Base-by-base conservation (phyloP, 2,113 vertebrate species). In the Gymnorhina tibicen region DNA sequence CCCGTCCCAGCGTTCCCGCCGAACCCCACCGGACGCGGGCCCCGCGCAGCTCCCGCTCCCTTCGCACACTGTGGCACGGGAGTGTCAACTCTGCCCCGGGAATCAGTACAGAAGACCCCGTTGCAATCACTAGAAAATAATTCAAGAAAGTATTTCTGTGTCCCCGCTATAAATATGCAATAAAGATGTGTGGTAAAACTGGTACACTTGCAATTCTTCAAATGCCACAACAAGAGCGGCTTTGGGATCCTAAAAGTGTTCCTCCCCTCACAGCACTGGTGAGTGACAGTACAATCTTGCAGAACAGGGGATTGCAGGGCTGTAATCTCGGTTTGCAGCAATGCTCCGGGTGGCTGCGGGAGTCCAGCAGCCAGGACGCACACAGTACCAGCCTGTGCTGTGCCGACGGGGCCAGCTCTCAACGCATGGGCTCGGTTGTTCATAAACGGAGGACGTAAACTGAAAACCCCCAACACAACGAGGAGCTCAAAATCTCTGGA, bases 241-340 rank as follows among this genome's bases (percentile, higher is more conserved):
- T 53, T 30, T 75, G 10, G 7, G 37, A 52, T 27, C 22, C 19
- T 46, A 33, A 12, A 33, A 33, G 16, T 9, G 22, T 16, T 58
- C 18, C 46, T 33, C 10, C 3, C 3, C 16, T 15, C 24, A 3
- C 7, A 6, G 73, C 13, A 3, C 23, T 3, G 18, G 21, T 4
- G 8, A 23, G 41, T 0, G 20, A 39, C 1, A 1, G 27, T 2
- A 5, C 16, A 4, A 0, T 7, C 58, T 4, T 1, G 28, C 32
- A 35, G 26, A 28, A 16, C 7, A 11, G 39, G 19, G 17, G 15
- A 21, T 1, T 8, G 18, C 14, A 47, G 41, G 75, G 11, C 74
- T 23, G 16, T 58, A 9, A 23, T 4, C 1, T 15, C 0, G 2
- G 37, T 27, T 10, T 6, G 27, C 42, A 89, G 60, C 50, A 11